Conservation (phyloP, 2,797 vertebrate genomes). For the Squalus acanthias region DNA sequence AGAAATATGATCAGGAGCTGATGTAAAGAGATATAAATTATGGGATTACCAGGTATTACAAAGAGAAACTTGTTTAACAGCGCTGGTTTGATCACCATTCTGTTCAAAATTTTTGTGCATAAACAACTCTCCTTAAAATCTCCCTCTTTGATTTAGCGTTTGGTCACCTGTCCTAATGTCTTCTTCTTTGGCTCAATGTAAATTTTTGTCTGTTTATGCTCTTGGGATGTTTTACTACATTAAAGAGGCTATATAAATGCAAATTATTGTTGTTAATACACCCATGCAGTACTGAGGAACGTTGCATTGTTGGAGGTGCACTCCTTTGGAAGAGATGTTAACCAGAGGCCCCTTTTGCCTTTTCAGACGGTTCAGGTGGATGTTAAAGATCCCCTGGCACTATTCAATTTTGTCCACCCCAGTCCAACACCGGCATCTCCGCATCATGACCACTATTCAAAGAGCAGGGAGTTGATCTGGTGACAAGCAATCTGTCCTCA, state of each 20-base stretch:
- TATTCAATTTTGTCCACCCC: too few relatives aligned
- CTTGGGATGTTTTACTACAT: background rate
- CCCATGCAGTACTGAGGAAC: background rate
- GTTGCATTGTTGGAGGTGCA: too few relatives aligned
- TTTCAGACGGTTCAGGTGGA: too few relatives aligned
- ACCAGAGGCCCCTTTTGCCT: background rate
- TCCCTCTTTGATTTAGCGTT: background rate
- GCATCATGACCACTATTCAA: too few relatives aligned
- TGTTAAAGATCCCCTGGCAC: too few relatives aligned
- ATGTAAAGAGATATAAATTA: slow-evolving; percentile 5
- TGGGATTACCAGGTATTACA: background rate
- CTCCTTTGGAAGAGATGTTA: background rate
- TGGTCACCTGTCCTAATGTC: too few relatives aligned
- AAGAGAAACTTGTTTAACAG: background rate
- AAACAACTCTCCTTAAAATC: background rate
- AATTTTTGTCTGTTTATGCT: background rate
- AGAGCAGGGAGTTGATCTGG: too few relatives aligned
- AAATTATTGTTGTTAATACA: background rate
- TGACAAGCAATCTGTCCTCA: too few relatives aligned
- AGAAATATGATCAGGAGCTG: background rate
- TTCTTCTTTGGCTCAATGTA: background rate
- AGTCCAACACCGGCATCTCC: too few relatives aligned
- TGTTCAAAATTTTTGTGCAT: slow-evolving; percentile 26
- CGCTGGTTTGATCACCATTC: too few relatives aligned
- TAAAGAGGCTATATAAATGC: background rate